Conservation (phyloP, 2,888 invertebrate species). For the Leucania comma region DNA sequence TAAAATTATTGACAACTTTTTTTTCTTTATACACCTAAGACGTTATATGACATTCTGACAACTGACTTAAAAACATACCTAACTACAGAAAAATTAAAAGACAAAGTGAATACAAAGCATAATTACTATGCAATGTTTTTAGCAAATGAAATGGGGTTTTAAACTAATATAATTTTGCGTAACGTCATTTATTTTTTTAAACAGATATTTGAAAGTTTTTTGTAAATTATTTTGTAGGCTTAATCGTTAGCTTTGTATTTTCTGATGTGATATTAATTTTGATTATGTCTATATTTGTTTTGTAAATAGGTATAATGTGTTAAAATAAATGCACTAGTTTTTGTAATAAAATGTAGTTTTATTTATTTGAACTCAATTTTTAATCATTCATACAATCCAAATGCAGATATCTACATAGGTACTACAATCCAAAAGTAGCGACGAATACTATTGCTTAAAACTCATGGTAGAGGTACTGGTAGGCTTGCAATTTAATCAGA, state of each 20-base stretch:
- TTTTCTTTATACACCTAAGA: neutral
- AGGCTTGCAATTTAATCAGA: no score
- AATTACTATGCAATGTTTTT: neutral
- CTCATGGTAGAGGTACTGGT: no score
- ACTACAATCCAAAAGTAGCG: no score
- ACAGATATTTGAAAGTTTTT: constrained; percentile 47
- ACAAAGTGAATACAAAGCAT: no score
- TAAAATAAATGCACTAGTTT: constrained; percentile 58
- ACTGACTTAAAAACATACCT: neutral
- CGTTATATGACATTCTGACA: neutral
- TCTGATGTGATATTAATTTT: constrained; percentile 78
- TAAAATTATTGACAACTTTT: constrained; percentile 12
- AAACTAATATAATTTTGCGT: constrained; percentile 4
- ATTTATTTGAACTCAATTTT: constrained; percentile 20
- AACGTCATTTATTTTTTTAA: constrained; percentile 39
- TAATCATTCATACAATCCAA: no score
- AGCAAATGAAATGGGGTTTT: neutral
- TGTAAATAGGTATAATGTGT: constrained; percentile 53
- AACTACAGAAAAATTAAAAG: neutral
- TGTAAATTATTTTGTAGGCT: constrained; percentile 65
- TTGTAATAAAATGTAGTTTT: constrained; percentile 19
- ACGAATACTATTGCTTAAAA: no score
- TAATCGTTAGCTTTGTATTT: constrained; percentile 67
- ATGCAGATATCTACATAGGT: no score
- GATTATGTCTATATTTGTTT: constrained; percentile 62